Evolutionary conservation across 1,140 invertebrate species (phyloP), one percentile per base, ranked within the genome.

Genomic region (Ceratosolen solmsi): DNA sequence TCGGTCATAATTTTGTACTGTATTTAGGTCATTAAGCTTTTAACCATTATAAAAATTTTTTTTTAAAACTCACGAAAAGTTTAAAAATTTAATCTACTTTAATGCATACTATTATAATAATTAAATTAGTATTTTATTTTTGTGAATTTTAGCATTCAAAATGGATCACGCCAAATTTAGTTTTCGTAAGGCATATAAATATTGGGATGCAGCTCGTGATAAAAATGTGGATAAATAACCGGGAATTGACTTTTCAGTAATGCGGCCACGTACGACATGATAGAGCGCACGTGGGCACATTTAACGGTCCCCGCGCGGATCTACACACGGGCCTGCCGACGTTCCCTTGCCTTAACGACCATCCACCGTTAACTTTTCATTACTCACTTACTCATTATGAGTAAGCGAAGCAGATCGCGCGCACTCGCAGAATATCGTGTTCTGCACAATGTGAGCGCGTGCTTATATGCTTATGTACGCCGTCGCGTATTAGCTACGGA

Each of bases 381-480:
- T 68, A 68, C 63, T 3, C 30, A 68, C 36, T 38, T 68, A 20
- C 33, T 38, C 38, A 68, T 68, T 68, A 68, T 68, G 36, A 68
- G 38, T 68, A 68, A 38, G 63, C 33, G 22, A 68, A 38, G 36
- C 20, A 68, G 36, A 68, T 68, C 9, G 27, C 15, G 2, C 30
- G 60, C 27, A 46, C 41, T 63, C 27, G 1, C 15, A 33, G 60
- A 15, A 63, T 33, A 30, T 63, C 60, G 60, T 17, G 60, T 30
- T 63, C 27, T 1, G 4, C 30, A 63, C 60, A 63, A 63, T 63
- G 30, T 20, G 60, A 63, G 13, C 5, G 41, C 13, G 41, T 13
- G 41, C 41, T 46, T 46, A 46, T 46, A 46, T 46, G 13, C 41
- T 7, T 5, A 46, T 7, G n/a, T n/a, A n/a, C 41, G 41, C 5